Base-by-base conservation (phyloP, 2,113 vertebrate species). In the Halichoeres trimaculatus region DNA sequence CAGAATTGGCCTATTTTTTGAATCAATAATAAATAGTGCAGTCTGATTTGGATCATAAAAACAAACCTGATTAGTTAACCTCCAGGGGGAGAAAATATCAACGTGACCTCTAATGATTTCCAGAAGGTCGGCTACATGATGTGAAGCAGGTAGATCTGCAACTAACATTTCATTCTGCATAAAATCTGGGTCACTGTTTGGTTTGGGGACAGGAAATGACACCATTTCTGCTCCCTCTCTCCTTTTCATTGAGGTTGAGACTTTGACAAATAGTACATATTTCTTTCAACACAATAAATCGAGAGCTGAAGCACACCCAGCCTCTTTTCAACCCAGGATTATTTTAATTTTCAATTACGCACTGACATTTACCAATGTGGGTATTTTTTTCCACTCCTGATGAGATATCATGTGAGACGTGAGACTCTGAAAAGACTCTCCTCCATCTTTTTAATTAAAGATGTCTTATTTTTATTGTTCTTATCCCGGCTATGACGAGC, bases 381-480 rank as follows among this genome's bases (percentile, higher is more conserved):
- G 62, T 40, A 65, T 78, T 78, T 76, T 77, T 69, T 20, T 58
- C 48, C 58, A 75, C 81, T 66, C 56, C 40, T 61, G 48, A 70
- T 36, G 60, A 48, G 38, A 62, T 75, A 86, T 84, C 38, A 30
- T 30, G 30, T 30, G 30, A 72, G 43, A 85, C 70, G 62, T 70
- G 52, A 11, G 67, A 72, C 9, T 5, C 34, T 34, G 17, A 48
- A 68, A 52, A 52, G 65, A 53, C 41, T 53, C 45, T 69, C 26
- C 9, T 57, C 38, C 75, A 78, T 89, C 55, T 87, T 83, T 90
- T 88, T 87, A 87, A 89, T 91, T 90, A 81, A 88, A 85, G 47
- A 79, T 71, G 66, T 75, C 77, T 80, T 79, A 77, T 88, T 81
- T 81, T 72, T 74, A 80, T 91, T 56, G 58, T 71, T 78, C 78